Evolutionary conservation across 2,113 vertebrate genomes (phyloP).

Genomic region (Erythrolamprus reginae): DNA sequence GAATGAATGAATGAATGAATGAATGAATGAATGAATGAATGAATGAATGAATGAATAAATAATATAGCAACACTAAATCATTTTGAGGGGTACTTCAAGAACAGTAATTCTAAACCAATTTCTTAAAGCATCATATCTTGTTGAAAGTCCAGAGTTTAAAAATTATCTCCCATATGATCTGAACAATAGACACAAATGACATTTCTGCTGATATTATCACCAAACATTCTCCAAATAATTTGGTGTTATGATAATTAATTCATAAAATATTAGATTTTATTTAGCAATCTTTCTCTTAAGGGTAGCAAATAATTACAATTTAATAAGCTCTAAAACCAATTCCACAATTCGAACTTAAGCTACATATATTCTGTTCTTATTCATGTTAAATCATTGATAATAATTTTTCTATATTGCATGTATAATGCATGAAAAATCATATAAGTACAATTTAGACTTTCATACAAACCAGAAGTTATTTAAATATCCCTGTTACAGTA

Average conservation of each 20-base stretch:
- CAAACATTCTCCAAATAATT: background rate
- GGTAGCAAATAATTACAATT: background rate
- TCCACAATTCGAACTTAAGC: too few species aligned
- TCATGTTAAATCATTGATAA: background rate
- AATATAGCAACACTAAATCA: background rate
- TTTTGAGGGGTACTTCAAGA: background rate
- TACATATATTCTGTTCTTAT: too few species aligned
- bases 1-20: too few species aligned
- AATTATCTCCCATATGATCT: background rate
- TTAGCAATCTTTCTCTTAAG: background rate
- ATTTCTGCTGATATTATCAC: background rate
- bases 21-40: too few species aligned
- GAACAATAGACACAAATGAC: background rate
- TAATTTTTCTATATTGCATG: background rate
- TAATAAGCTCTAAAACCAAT: background rate
- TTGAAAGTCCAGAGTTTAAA: background rate
- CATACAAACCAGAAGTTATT: background rate
- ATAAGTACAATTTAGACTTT: background rate
- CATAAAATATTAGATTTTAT: background rate
- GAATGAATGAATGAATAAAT: too few species aligned
- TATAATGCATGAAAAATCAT: background rate
- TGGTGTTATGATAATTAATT: background rate
- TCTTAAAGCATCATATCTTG: background rate
- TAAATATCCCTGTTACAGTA: background rate
- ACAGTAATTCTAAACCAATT: background rate